Evolutionary conservation across 2,113 vertebrate genomes (phyloP).

Genomic region (Sminthopsis crassicaudata): DNA sequence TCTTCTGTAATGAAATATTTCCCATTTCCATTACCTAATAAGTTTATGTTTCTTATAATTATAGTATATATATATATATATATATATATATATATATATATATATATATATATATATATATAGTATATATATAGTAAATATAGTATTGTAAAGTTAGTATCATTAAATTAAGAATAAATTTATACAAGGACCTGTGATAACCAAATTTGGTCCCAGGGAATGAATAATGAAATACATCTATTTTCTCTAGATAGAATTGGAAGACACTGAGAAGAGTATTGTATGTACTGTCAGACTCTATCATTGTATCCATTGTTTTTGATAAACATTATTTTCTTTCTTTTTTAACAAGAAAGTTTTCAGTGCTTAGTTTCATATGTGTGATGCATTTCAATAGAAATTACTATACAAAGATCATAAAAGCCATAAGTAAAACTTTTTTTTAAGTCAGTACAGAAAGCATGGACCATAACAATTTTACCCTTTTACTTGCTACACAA

Average conservation of each 20-base stretch:
- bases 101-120: too few species aligned
- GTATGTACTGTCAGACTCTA: background rate
- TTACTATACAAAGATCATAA: too few species aligned
- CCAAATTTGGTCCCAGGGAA: background rate
- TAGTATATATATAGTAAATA: too few species aligned
- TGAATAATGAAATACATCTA: background rate
- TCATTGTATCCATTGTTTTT: background rate
- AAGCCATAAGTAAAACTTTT: background rate
- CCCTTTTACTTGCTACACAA: background rate
- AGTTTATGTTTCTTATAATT: background rate
- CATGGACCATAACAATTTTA: background rate
- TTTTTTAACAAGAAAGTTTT: background rate
- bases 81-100: too few species aligned
- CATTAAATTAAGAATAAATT: background rate
- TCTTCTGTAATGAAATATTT: background rate
- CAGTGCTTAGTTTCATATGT: background rate
- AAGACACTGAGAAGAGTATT: background rate
- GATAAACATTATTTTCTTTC: background rate
- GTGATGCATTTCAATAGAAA: background rate
- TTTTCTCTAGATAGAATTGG: background rate
- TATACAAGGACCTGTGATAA: background rate
- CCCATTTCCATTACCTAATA: background rate
- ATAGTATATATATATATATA: too few species aligned
- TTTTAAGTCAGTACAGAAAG: constrained; percentile 4
- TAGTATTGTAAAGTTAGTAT: background rate